Base-by-base conservation (phyloP, 2,797 vertebrate genomes). In the Rhynchonycteris naso region DNA sequence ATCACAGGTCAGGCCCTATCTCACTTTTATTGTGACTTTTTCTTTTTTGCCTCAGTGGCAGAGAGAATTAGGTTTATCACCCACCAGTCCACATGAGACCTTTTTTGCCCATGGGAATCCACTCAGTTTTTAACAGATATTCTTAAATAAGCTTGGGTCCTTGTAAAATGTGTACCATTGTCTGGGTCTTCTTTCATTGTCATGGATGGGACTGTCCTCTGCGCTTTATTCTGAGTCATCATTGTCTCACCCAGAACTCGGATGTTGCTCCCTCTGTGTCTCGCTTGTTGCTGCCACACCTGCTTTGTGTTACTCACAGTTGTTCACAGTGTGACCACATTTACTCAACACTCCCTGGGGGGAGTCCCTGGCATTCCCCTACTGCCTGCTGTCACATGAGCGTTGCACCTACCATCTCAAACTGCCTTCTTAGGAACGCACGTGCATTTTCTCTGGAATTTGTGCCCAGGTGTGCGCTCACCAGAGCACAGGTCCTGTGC, bases 141-240 rank as follows among this genome's bases (percentile, higher is more conserved):
- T 71, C 12, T 33, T 12, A 50, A 15, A 8, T 4, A 7, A 0
- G 3, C 76, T 19, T 12, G 11, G 22, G 4, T 11, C 54, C 76
- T 15, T 7, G 35, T 33, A 16, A 28, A 33, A 38, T 4, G 0
- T 4, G 5, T 6, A 11, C 7, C 7, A 5, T 11, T 18, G 30
- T 22, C 56, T 24, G 50, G 11, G 43, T 30, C 21, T 33, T 56
- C 4, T 12, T 59, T 28, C 4, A 18, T 1, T 3, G 3, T 21
- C 50, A 7, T 21, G 65, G 52, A 7, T 8, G 5, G 8, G 8
- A 6, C 15, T 5, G 33, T n/a, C 19, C 16, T n/a, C 61, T 18
- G 10, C 2, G 19, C 50, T 16, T 19, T 21, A 7, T 33, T 69
- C 35, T 4, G 21, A n/a, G 38, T 4, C 50, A 9, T n/a, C n/a